Percentiles rank a stretch among this genome's conserved stretches.
phyloP scores from a whole-genome alignment of 2,797 vertebrate species.

The Notamacropus eugenii region DNA sequence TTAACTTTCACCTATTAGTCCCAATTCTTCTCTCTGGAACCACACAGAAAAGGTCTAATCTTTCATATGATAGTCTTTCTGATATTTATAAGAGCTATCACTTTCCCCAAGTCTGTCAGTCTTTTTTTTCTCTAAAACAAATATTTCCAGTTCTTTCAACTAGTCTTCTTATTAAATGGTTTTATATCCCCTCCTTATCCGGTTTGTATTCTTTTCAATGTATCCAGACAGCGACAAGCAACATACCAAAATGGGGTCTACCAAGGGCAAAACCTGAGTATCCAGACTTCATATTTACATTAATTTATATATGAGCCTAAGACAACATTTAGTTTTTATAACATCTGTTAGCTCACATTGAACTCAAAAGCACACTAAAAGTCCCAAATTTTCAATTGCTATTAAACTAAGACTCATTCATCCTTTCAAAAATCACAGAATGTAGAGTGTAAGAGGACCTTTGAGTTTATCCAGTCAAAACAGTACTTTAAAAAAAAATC shows the following conservation, averaged over 20 bases:
- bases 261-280: neutral
- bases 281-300: neutral
- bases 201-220: neutral
- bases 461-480: neutral
- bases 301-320: neutral
- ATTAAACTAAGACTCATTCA: neutral
- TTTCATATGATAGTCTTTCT: neutral
- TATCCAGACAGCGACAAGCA: neutral
- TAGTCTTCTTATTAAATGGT: neutral
- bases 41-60: neutral
- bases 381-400: neutral
- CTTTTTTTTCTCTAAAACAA: neutral
- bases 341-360: neutral
- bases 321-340: neutral
- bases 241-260: neutral
- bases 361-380: neutral
- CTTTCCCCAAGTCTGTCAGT: neutral
- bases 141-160: neutral
- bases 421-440: neutral
- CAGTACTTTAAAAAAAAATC: neutral
- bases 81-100: neutral
- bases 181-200: neutral
- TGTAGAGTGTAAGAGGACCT: neutral
- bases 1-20: neutral
- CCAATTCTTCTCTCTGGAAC: neutral